Base-by-base conservation (phyloP, 2,797 vertebrate species). In the Hypotaenidia philippensis region DNA sequence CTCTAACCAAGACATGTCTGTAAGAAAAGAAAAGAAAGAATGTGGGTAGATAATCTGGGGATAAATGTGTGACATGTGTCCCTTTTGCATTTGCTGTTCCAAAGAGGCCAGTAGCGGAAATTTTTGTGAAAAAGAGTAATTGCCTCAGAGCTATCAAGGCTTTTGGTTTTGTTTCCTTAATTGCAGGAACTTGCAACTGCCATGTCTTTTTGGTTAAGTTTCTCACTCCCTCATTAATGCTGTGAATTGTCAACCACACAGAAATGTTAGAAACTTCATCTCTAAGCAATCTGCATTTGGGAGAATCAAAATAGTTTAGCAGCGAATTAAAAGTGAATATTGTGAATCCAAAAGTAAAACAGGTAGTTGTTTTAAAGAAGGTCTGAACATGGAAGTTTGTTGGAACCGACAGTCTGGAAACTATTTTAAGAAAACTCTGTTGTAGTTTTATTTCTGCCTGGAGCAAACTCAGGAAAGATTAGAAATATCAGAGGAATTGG, bases 371-470 rank as follows among this genome's bases (percentile, higher is more conserved):
- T 86, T 89, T 53, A 74, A 60, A 83, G 29, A 65, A 72, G 5
- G 12, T 20, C 32, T 79, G 15, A 66, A 59, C 78, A 27, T 11
- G 10, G 5, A 4, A 1, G 2, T 66, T 88, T 53, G 6, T 38
- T 65, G 27, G 40, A 87, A 68, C 41, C 56, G 4, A 34, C 70
- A 85, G 23, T 10, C 22, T 61, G 38, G 25, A 57, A 59, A 71
- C 32, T 85, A 47, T 85, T 75, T 95, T 45, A 83, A 29, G 27
- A 91, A 91, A 88, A 72, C 79, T 86, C 59, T 81, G 5, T 72
- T 81, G 29, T 55, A 31, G 63, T 95, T 96, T 93, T 91, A 69
- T 90, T 94, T 91, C 57, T 94, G 21, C 69, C 65, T 88, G 44
- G 49, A 87, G 11, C 6, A 76, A 90, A 72, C 34, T 68, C 5